Conservation (phyloP, 2,113 vertebrate species). For the Muscicapa adusta region DNA sequence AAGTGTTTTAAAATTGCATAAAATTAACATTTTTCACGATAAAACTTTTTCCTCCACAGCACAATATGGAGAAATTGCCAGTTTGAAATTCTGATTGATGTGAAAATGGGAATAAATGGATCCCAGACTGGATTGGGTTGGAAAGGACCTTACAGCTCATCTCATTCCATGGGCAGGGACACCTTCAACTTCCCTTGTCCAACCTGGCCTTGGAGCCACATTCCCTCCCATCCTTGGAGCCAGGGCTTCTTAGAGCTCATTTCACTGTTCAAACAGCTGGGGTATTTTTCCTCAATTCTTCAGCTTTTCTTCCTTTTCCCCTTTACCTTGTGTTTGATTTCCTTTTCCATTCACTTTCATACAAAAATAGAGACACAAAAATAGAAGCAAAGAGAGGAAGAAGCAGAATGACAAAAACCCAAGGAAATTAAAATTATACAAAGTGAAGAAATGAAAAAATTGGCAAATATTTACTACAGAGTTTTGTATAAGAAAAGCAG, state of each 20-base stretch:
- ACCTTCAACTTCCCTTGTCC: background rate
- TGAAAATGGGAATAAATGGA: background rate
- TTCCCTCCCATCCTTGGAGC: background rate
- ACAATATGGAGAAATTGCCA: background rate
- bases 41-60: background rate
- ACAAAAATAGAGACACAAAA: background rate
- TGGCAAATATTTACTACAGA: background rate
- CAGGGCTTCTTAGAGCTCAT: background rate
- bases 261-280: background rate
- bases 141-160: background rate
- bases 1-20: background rate
- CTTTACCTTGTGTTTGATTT: background rate
- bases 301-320: background rate
- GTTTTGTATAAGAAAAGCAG: background rate
- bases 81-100: background rate
- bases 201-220: background rate
- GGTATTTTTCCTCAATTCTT: accelerated
- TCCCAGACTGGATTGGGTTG: background rate
- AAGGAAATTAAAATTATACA: background rate
- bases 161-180: background rate
- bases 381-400: background rate
- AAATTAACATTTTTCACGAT: background rate
- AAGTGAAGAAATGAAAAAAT: background rate
- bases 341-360: background rate
- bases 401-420: background rate